Conservation (phyloP, 2,113 vertebrate genomes). For the Cyphomyrus discorhynchus region DNA sequence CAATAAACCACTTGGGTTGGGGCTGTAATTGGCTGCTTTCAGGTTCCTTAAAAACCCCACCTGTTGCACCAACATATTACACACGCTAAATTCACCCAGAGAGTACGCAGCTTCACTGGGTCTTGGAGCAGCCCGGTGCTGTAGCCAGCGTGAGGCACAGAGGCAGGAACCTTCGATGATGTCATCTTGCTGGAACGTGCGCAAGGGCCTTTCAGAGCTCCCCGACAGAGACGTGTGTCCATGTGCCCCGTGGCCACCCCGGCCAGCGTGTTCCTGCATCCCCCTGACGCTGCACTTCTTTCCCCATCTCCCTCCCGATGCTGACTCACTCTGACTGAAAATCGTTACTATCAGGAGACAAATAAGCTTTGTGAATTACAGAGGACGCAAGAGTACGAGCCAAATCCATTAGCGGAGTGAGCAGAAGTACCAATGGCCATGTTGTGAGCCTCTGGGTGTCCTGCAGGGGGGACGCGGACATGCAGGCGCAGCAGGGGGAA, state of each 20-base stretch:
- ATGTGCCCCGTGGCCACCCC: not conserved
- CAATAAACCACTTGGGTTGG: not conserved
- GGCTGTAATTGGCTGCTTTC: not conserved
- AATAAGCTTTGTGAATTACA: not conserved
- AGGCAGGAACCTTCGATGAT: not conserved
- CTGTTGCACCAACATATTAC: not conserved
- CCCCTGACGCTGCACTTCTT: slow-evolving; percentile 14
- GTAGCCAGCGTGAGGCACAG: not conserved
- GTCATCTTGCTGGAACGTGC: not conserved
- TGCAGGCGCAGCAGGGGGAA: not conserved
- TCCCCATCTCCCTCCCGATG: not conserved
- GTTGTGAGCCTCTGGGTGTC: not conserved
- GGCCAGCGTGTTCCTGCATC: not conserved
- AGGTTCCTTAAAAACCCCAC: not conserved
- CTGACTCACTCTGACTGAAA: slow-evolving; percentile 22
- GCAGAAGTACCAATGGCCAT: not conserved
- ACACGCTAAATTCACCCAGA: not conserved
- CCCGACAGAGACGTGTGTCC: not conserved
- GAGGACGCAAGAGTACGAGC: not conserved
- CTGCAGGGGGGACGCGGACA: not conserved
- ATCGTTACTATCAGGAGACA: slow-evolving; percentile 19
- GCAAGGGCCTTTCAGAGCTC: not conserved
- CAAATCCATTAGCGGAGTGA: slow-evolving; percentile 5
- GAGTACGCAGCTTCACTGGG: not conserved
- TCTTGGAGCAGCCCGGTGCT: not conserved